phyloP scores from a whole-genome alignment of 2,797 vertebrate genomes.

The Rhadinocentrus ornatus region DNA sequence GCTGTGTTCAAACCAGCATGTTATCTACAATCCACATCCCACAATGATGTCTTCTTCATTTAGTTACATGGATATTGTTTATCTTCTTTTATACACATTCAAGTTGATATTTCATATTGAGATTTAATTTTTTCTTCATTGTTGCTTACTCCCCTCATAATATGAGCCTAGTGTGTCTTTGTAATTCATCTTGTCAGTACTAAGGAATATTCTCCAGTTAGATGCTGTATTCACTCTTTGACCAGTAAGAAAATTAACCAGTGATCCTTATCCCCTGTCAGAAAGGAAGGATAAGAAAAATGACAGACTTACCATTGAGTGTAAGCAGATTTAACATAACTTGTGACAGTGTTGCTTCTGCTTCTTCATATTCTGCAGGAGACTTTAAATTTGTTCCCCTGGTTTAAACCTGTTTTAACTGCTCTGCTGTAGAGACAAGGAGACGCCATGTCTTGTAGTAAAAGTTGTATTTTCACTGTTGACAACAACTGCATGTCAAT shows the following conservation, averaged over 20 bases:
- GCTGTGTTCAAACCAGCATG: not conserved
- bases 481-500: slow-evolving; percentile 20
- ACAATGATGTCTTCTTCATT: not conserved
- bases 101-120: not conserved
- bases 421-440: slow-evolving; percentile 12
- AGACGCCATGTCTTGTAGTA: not conserved
- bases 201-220: not conserved
- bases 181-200: not conserved
- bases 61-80: not conserved
- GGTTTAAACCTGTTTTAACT: slow-evolving; percentile 21
- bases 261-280: slow-evolving; percentile 41
- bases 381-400: slow-evolving; percentile 22
- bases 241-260: slow-evolving; percentile 21
- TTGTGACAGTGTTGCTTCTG: slow-evolving; percentile 10
- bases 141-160: not conserved
- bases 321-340: slow-evolving; percentile 26
- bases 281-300: slow-evolving; percentile 37
- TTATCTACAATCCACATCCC: not conserved
- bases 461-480: slow-evolving; percentile 32
- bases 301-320: slow-evolving; percentile 11
- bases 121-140: not conserved
- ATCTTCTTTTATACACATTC: not conserved
- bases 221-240: slow-evolving; percentile 10
- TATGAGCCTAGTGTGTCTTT: not conserved
- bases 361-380: slow-evolving; percentile 30